Conservation (phyloP, 2,113 vertebrate species). For the Podarcis cretensis region DNA sequence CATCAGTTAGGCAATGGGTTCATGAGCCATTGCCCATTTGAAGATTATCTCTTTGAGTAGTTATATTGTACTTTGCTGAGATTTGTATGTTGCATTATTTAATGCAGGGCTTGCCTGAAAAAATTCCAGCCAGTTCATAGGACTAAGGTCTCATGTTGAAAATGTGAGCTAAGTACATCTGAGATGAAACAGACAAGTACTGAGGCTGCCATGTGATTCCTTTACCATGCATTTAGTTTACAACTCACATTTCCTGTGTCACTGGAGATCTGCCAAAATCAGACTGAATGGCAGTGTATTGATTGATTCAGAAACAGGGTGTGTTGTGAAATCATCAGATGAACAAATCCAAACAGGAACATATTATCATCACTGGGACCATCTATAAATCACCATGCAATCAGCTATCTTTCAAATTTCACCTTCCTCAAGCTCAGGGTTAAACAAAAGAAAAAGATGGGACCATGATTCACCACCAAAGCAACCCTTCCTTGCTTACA, state of each 20-base stretch:
- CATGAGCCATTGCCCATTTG: background rate
- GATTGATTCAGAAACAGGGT: background rate
- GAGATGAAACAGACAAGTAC: background rate
- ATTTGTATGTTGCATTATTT: background rate
- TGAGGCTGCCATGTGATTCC: background rate
- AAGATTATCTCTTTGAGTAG: background rate
- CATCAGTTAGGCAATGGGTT: background rate
- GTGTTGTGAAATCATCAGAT: background rate
- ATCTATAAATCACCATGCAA: background rate
- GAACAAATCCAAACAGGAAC: background rate
- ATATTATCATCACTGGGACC: background rate
- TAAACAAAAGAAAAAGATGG: background rate
- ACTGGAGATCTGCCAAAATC: background rate
- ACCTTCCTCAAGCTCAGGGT: background rate
- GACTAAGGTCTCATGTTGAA: background rate
- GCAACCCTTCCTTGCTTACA: background rate
- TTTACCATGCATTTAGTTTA: background rate
- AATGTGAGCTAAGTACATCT: background rate
- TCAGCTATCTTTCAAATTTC: background rate
- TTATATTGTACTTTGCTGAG: background rate
- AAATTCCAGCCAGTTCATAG: background rate
- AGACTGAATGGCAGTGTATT: background rate
- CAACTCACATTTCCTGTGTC: too few relatives aligned
- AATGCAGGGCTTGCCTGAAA: background rate
- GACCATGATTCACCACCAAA: background rate